Evolutionary conservation across 2,113 vertebrate species (phyloP).

Genomic region (Oncorhynchus kisutch): DNA sequence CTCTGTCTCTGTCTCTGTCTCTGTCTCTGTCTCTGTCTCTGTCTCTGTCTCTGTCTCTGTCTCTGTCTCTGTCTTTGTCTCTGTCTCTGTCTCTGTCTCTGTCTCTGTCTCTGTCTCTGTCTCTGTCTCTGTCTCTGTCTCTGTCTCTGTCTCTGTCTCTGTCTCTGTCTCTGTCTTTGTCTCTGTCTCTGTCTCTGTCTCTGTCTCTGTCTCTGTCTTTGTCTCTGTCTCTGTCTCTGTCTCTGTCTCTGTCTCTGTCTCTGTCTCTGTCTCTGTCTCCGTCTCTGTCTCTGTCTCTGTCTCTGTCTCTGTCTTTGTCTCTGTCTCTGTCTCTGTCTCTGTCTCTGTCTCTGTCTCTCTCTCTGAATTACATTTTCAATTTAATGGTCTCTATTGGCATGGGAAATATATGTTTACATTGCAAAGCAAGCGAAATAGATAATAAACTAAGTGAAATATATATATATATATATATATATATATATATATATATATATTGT

Average conservation of each 20-base stretch:
- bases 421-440: too few relatives aligned
- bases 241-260: neutral
- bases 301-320: neutral
- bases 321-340: neutral
- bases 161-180: neutral
- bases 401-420: too few relatives aligned
- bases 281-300: neutral
- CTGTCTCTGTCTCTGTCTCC: too few relatives aligned
- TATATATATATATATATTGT: too few relatives aligned
- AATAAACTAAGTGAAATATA: too few relatives aligned
- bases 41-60: neutral
- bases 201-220: too few relatives aligned
- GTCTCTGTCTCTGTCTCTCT: neutral
- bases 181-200: neutral
- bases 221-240: neutral
- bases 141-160: neutral
- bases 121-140: neutral
- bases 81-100: too few relatives aligned
- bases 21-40: neutral
- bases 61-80: too few relatives aligned
- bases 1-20: neutral
- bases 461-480: too few relatives aligned
- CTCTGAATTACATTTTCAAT: too few relatives aligned
- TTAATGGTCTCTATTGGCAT: too few relatives aligned
- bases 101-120: neutral